phyloP scores from a whole-genome alignment of 2,888 invertebrate species.

The Antitype chi region DNA sequence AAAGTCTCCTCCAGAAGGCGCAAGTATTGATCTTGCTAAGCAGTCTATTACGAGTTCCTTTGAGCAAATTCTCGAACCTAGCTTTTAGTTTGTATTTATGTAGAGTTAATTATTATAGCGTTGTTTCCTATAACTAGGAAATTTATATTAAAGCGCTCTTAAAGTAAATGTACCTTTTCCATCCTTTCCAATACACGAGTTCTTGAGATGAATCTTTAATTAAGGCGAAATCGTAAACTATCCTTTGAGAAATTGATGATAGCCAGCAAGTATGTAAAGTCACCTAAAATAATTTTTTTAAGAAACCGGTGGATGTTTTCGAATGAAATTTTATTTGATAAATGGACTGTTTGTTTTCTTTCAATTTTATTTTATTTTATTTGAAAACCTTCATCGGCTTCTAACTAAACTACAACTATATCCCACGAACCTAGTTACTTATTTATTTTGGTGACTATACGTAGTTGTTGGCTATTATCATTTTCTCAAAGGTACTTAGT shows the following conservation, averaged over 20 bases:
- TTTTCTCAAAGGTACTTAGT: too few relatives aligned
- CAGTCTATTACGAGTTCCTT: conserved; percentile 2
- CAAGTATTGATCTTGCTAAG: not conserved
- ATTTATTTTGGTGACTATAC: too few relatives aligned
- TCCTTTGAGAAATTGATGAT: too few relatives aligned
- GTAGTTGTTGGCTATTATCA: too few relatives aligned
- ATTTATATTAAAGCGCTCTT: not conserved
- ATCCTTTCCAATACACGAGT: not conserved
- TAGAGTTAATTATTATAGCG: not conserved
- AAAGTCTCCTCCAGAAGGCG: not conserved
- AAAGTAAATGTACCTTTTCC: not conserved
- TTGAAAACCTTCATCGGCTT: too few relatives aligned
- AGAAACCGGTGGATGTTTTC: too few relatives aligned
- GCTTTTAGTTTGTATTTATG: not conserved
- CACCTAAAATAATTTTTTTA: too few relatives aligned
- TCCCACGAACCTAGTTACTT: too few relatives aligned
- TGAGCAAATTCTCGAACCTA: conserved; percentile 4
- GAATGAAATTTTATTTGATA: too few relatives aligned
- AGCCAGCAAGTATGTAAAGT: not conserved
- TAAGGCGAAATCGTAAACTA: not conserved
- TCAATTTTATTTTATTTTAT: too few relatives aligned
- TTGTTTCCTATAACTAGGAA: not conserved
- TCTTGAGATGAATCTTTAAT: not conserved
- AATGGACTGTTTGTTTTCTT: too few relatives aligned
- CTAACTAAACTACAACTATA: too few relatives aligned